Evolutionary conservation across 2,888 invertebrate genomes (phyloP).

Genomic region (Sisyra nigra): DNA sequence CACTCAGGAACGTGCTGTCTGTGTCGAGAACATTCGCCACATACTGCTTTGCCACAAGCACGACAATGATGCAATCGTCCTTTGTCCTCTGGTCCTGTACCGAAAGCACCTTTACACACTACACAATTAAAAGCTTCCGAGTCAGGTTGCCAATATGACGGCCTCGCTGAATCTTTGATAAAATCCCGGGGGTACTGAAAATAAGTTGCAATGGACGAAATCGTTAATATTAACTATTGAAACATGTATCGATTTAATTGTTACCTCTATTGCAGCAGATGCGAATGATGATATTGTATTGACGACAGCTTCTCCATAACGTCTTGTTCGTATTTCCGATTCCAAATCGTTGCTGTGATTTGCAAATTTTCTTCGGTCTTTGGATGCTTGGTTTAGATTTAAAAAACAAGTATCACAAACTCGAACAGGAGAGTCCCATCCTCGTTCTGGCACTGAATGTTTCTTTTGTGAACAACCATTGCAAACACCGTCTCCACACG

Average conservation of each 20-base stretch:
- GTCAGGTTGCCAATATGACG: slow-evolving; percentile 69
- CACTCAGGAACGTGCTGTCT: slow-evolving; percentile 50
- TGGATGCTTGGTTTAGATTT: not conserved
- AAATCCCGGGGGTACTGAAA: slow-evolving; percentile 26
- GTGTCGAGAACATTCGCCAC: slow-evolving; percentile 38
- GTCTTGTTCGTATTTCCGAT: slow-evolving; percentile 33
- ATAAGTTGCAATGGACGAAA: too few species aligned
- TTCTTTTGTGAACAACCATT: slow-evolving; percentile 48
- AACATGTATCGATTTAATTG: too few species aligned
- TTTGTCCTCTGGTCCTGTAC: slow-evolving; percentile 21
- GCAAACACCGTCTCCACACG: slow-evolving; percentile 69
- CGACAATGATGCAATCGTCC: slow-evolving; percentile 48
- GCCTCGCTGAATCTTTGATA: slow-evolving; percentile 59
- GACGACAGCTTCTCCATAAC: slow-evolving; percentile 55
- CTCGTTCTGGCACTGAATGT: slow-evolving; percentile 51
- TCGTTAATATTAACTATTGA: too few species aligned
- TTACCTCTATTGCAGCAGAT: slow-evolving; percentile 42
- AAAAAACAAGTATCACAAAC: slow-evolving; percentile 54
- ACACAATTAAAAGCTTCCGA: slow-evolving; percentile 46
- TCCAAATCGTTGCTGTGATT: slow-evolving; percentile 21
- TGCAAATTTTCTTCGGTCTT: slow-evolving; percentile 1
- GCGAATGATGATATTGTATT: slow-evolving; percentile 53
- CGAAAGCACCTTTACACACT: slow-evolving; percentile 45
- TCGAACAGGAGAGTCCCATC: slow-evolving; percentile 53
- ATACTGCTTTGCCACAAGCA: slow-evolving; percentile 55